A percentile compares a stretch with the other conserved stretches of the same genome.
Conservation (phyloP, 2,888 invertebrate genomes). For the Stramonita haemastoma region DNA sequence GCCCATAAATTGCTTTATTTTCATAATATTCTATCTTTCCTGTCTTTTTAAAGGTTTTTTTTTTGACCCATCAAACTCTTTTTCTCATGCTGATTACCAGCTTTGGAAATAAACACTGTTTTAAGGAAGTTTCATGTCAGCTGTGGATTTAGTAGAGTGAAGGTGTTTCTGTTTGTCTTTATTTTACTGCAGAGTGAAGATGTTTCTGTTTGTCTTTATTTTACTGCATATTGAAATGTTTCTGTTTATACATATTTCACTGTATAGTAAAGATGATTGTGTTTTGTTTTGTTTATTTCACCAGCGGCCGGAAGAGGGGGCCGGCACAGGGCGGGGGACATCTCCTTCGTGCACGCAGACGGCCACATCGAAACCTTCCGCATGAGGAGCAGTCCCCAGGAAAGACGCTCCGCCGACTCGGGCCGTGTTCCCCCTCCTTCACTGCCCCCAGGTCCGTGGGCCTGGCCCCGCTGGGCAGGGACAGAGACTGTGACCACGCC, state of each 20-base stretch:
- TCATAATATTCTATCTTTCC: too few relatives aligned
- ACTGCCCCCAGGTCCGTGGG: not conserved
- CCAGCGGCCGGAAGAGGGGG: not conserved
- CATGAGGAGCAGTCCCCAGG: not conserved
- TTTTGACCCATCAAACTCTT: too few relatives aligned
- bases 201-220: not conserved
- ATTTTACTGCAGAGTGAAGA: too few relatives aligned
- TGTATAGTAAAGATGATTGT: not conserved
- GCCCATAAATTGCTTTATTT: too few relatives aligned
- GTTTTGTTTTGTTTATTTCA: not conserved
- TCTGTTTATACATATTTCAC: not conserved
- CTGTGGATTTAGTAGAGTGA: too few relatives aligned
- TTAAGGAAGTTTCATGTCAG: too few relatives aligned
- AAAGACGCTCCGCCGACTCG: not conserved
- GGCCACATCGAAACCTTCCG: slow-evolving; percentile 49
- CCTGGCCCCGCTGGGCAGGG: not conserved
- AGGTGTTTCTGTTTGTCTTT: too few relatives aligned
- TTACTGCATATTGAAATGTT: not conserved
- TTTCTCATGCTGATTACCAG: too few relatives aligned
- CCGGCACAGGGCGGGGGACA: slow-evolving; percentile 36
- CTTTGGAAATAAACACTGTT: too few relatives aligned
- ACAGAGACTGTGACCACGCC: slow-evolving; percentile 11
- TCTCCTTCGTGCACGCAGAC: slow-evolving; percentile 48
- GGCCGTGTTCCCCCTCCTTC: not conserved
- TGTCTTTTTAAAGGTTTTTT: too few relatives aligned